These are phyloP conservation scores for Sinocyclocheilus grahami DNA, from an alignment of 2,113 vertebrate species.

Conservation along the genomic window DNA sequence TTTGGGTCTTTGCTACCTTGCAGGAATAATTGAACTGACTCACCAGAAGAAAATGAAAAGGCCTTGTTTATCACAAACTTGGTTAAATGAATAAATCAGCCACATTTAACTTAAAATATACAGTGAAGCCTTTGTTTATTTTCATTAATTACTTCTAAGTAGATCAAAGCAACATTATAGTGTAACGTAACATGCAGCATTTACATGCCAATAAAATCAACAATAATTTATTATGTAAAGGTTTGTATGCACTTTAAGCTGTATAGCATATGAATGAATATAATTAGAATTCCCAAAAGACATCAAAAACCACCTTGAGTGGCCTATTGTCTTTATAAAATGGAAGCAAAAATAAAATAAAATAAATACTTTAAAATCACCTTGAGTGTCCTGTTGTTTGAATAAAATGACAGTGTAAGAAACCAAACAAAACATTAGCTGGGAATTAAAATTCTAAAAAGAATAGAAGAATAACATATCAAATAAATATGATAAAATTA, in stretches of 20 bases:
- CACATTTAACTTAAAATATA: neutral
- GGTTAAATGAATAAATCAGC: neutral
- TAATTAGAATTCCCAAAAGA: too few species aligned
- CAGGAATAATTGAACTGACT: constrained; percentile 9
- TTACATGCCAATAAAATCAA: neutral
- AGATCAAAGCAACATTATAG: neutral
- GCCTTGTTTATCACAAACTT: neutral
- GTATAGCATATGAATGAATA: neutral
- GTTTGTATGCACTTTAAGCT: neutral
- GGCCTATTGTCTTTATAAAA: too few species aligned
- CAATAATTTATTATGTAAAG: neutral
- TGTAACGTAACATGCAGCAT: neutral
- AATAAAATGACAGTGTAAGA: too few species aligned
- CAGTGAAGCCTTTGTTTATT: neutral
- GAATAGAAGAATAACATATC: too few species aligned
- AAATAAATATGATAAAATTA: too few species aligned
- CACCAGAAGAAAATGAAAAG: neutral
- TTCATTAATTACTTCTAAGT: neutral
- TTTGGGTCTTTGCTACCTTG: neutral
- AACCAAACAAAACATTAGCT: too few species aligned
- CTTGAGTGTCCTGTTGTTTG: too few species aligned
- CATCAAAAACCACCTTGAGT: too few species aligned
- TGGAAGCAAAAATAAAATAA: too few species aligned
- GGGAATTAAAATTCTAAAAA: too few species aligned
- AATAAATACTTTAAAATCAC: too few species aligned